phyloP scores from a whole-genome alignment of 2,113 vertebrate genomes.

The Capra hircus region DNA sequence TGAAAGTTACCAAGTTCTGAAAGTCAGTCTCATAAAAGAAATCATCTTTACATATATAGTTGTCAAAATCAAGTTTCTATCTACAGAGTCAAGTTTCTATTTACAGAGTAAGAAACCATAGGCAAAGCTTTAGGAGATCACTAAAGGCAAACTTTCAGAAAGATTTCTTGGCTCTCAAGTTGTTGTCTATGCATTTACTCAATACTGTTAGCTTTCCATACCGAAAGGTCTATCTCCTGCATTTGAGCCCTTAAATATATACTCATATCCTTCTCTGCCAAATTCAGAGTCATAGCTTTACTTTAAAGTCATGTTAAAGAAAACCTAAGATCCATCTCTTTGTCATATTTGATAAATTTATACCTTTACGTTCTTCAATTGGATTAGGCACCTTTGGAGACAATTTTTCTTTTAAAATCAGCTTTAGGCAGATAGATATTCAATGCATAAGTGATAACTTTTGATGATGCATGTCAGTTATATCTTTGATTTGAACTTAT shows the following conservation, averaged over 20 bases:
- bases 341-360: background rate
- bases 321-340: background rate
- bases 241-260: constrained; percentile 4
- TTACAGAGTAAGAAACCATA: background rate
- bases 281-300: background rate
- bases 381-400: background rate
- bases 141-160: background rate
- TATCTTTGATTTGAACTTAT: background rate
- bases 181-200: background rate
- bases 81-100: background rate
- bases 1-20: background rate
- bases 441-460: background rate
- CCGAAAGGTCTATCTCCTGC: background rate
- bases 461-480: background rate
- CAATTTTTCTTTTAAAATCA: background rate
- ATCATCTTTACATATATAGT: background rate
- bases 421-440: background rate
- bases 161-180: background rate
- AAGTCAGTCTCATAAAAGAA: background rate
- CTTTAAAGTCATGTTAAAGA: constrained; percentile 7
- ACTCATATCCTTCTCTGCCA: background rate
- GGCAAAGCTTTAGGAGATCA: background rate
- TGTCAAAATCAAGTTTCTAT: background rate
- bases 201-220: background rate
- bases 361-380: constrained; percentile 30